Conservation (phyloP, 2,797 vertebrate species). For the Peromyscus eremicus region DNA sequence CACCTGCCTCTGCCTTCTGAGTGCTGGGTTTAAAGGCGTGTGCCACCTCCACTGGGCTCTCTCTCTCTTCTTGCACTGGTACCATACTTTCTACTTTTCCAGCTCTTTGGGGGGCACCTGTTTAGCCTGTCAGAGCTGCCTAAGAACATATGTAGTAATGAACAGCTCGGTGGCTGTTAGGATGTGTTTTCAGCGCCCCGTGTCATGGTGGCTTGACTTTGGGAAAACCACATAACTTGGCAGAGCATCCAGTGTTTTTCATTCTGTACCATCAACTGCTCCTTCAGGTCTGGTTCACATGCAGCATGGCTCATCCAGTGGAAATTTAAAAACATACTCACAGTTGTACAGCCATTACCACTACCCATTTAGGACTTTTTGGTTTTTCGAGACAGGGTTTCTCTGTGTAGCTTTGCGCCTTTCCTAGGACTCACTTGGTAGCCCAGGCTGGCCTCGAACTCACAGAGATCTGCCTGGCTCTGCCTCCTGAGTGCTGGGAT, state of each 20-base stretch:
- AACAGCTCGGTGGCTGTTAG: neutral
- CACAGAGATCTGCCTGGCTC: too few species aligned
- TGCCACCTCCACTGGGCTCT: neutral
- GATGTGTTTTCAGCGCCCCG: neutral
- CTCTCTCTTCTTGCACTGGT: neutral
- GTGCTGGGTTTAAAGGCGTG: neutral
- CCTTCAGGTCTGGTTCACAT: slow-evolving; percentile 15
- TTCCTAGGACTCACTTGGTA: too few species aligned
- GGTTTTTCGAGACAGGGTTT: too few species aligned
- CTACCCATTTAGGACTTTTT: slow-evolving; percentile 29
- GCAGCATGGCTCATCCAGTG: neutral
- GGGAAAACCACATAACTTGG: neutral
- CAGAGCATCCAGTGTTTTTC: neutral
- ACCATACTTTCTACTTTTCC: slow-evolving; percentile 15
- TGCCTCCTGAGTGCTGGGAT: too few species aligned
- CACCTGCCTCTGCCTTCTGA: too few species aligned
- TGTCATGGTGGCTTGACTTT: neutral
- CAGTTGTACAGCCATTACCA: neutral
- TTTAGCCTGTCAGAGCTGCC: neutral
- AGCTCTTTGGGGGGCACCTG: neutral
- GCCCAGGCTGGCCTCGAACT: too few species aligned
- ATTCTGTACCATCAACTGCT: neutral
- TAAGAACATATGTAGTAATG: neutral
- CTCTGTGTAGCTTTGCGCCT: too few species aligned
- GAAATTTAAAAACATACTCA: neutral